Conservation (phyloP, 2,113 vertebrate genomes). For the Dicaeum eximium region DNA sequence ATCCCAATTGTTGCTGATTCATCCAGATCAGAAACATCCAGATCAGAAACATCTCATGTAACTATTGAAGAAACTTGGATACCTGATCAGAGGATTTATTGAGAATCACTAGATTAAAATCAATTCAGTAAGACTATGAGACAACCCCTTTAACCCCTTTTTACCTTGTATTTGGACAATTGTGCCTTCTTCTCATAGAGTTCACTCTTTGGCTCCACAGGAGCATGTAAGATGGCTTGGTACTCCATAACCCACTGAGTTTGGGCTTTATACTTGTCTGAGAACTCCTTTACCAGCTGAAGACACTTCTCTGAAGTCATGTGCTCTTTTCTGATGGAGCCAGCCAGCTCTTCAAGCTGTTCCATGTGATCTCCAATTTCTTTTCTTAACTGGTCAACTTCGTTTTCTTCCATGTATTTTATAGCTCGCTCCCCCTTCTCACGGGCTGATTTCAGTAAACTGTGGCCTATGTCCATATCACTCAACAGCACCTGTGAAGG, state of each 20-base stretch:
- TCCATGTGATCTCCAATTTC: constrained; percentile 79
- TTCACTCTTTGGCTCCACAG: constrained; percentile 88
- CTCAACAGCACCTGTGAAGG: constrained; percentile 68
- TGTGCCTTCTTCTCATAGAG: constrained; percentile 95
- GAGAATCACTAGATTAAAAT: neutral
- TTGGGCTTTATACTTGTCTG: constrained; percentile 86
- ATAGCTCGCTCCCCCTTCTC: constrained; percentile 85
- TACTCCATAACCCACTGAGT: constrained; percentile 86
- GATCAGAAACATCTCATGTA: neutral
- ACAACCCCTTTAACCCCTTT: neutral
- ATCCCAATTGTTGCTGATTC: neutral
- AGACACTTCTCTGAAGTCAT: constrained; percentile 83
- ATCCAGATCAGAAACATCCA: too few relatives aligned
- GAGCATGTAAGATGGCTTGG: constrained; percentile 73
- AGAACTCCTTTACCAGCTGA: constrained; percentile 89
- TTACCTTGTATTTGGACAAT: constrained; percentile 94
- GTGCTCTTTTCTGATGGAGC: constrained; percentile 84
- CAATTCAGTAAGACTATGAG: neutral
- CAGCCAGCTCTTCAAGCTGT: constrained; percentile 83
- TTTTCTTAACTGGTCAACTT: constrained; percentile 78
- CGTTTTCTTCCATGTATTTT: constrained; percentile 78
- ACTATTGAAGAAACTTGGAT: neutral
- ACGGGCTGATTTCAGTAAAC: constrained; percentile 86
- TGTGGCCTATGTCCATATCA: constrained; percentile 89
- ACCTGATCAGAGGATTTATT: neutral